Base-by-base conservation (phyloP, 64 coral and sea anemone species). In the Actinia tenebrosa region DNA sequence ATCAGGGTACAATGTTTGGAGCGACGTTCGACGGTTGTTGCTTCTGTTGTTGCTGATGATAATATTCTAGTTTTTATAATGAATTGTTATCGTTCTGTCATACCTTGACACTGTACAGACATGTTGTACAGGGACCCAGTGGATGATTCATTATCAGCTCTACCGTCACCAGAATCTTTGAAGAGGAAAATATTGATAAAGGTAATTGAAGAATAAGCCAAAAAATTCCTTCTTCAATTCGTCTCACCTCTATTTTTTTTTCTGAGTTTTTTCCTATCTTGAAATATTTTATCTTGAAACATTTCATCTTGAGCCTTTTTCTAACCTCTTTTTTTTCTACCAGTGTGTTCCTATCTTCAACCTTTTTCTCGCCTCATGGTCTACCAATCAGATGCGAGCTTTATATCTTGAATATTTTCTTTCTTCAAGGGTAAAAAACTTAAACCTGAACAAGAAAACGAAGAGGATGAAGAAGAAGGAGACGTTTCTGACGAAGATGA, bases 401-500 rank as follows among this genome's bases (percentile, higher is more conserved):
- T 69, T 23, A 69, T 43, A 30, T 75, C n/a, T 42, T 75, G 69
- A 26, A 75, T 10, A 42, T 37, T 42, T 14, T 26, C 25, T 30
- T 75, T 7, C 10, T 42, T 42, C 1, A 22, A 99, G 97, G 97
- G 97, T 14, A 99, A 99, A 44, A 99, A 99, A 52, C 89, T 99
- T 13, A 95, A 95, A 90, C 84, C 64, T 53, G 82, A 95, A 16
- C 90, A 89, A 52, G 93, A 92, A 37, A 82, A 43, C 18, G 90
- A 71, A 22, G 93, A 82, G 15, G 89, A 89, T 44, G 95, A 89
- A 14, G 92, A 80, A 19, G 89, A 80, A 44, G 93, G 91, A 59
- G 87, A 85, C 54, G 93, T 99, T 64, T 93, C 97, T 30, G 97
- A 99, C 86, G 97, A 99, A 79, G 97, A 99, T 53, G 97, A 99